Percentiles rank a stretch among this genome's conserved stretches.
phyloP scores from a whole-genome alignment of 1,140 invertebrate genomes.

The Doryteuthis pealeii region DNA sequence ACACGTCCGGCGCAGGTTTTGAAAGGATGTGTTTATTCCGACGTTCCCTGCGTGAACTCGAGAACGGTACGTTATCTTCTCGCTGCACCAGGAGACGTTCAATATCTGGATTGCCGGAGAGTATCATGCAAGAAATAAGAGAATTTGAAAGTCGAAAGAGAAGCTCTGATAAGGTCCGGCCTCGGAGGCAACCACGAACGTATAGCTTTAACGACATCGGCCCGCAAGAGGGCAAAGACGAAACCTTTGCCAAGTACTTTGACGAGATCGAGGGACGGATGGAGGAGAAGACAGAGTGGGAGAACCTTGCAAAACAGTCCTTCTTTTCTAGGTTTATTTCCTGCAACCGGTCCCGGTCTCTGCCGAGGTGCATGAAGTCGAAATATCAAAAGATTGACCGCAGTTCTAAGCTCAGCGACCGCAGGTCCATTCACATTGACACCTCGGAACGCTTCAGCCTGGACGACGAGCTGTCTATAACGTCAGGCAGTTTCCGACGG shows the following conservation, averaged over 20 bases:
- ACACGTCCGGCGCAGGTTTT: constrained; percentile 49
- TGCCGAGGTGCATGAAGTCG: constrained; percentile 45
- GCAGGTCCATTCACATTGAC: neutral
- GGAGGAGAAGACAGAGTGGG: constrained; percentile 45
- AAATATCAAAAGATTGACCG: neutral
- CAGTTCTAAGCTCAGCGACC: no score
- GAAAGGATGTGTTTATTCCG: constrained; percentile 48
- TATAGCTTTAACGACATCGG: constrained; percentile 53
- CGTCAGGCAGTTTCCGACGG: constrained; percentile 20
- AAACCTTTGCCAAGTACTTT: constrained; percentile 46
- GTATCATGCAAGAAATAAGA: constrained; percentile 49
- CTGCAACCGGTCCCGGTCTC: constrained; percentile 47
- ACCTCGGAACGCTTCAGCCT: neutral
- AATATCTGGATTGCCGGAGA: constrained; percentile 45
- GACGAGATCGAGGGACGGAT: constrained; percentile 48
- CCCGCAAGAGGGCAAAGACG: constrained; percentile 35
- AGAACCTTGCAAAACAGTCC: constrained; percentile 36
- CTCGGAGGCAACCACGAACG: constrained; percentile 28
- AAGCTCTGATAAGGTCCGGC: constrained; percentile 21
- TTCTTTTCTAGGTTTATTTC: constrained; percentile 49
- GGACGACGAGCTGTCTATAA: neutral
- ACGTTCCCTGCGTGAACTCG: constrained; percentile 31
- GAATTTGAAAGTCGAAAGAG: constrained; percentile 41
- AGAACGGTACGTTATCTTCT: constrained; percentile 14
- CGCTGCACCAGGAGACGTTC: constrained; percentile 42